Base-by-base conservation (phyloP, 2,888 invertebrate genomes). In the Panopea generosa region DNA sequence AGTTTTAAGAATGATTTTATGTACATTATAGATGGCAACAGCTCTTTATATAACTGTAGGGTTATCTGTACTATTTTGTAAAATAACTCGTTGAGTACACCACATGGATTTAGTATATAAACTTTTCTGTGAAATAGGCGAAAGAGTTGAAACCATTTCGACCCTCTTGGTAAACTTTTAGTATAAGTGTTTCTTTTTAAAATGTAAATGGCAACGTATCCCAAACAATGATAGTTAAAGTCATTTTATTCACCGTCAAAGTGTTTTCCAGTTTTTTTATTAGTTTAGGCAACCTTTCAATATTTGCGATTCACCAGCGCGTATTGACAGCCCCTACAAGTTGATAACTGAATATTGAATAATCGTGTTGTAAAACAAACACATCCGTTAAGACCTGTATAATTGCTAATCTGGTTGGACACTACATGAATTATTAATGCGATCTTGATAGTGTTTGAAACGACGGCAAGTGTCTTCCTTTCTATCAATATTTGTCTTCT, bases 391-490 rank as follows among this genome's bases (percentile, higher is more conserved):
- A 61, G 24, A 29, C 7, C 27, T 50, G 22, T 49, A 27, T 69
- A 69, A 75, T 75, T 53, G 75, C 69, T 75, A 75, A 75, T 75
- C 65, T 69, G 18, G 14, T n/a, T 47, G 47, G 55, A 63, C 63
- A 74, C 55, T 50, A 69, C 75, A 75, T 69, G 69, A 65, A 69
- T 65, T 72, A 65, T 69, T 69, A 75, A 75, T 69, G 75, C 43
- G 65, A 57, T 57, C 68, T 74, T 68, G 67, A 74, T 68, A 63
- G 68, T 74, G 74, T 74, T 74, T 74, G 68, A 62, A 74, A 53
- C 56, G 55, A 22, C 20, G 20, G 22, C 47, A 20, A 47, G 27
- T 47, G 43, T 55, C 47, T 18, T 55, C 65, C 20, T n/a, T 27
- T 26, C 45, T 56, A 20, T 65, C 57, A 33, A 33, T 33, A 33